Percentiles rank a stretch among this genome's conserved stretches.
phyloP scores from a whole-genome alignment of 2,797 vertebrate species.

The Hirundo rustica region DNA sequence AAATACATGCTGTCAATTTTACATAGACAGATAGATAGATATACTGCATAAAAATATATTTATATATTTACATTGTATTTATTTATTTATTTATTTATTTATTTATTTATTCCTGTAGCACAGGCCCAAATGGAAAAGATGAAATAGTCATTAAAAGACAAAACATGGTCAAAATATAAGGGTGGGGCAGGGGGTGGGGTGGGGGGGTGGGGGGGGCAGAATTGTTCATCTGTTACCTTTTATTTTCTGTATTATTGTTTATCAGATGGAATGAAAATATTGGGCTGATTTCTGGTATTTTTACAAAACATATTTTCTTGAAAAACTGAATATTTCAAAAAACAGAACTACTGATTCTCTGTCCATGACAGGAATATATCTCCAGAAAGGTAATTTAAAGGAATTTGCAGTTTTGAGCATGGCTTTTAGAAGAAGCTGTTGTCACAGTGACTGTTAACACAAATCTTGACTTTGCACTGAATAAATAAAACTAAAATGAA shows the following conservation, averaged over 20 bases:
- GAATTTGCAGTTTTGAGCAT: neutral
- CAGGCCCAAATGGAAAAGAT: neutral
- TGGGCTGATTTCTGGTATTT: neutral
- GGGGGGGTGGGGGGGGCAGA: rapidly evolving
- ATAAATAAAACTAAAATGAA: neutral
- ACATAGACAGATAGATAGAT: too few species aligned
- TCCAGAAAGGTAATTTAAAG: neutral
- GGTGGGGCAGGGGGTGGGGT: too few species aligned
- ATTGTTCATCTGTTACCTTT: neutral
- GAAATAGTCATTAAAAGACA: neutral
- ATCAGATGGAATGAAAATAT: neutral
- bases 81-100: neutral
- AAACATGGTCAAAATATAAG: neutral
- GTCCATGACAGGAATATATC: neutral
- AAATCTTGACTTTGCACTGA: neutral
- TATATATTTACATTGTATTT: neutral
- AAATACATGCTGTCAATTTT: neutral
- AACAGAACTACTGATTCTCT: neutral
- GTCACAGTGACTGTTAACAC: neutral
- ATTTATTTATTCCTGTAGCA: neutral
- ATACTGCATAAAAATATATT: too few species aligned
- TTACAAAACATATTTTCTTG: neutral
- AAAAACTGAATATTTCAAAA: neutral
- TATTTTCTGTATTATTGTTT: neutral
- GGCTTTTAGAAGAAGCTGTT: neutral